Percentiles rank a stretch among this genome's conserved stretches.
Evolutionary conservation across 2,113 vertebrate species (phyloP).

Genomic region (Clarias batrachus): DNA sequence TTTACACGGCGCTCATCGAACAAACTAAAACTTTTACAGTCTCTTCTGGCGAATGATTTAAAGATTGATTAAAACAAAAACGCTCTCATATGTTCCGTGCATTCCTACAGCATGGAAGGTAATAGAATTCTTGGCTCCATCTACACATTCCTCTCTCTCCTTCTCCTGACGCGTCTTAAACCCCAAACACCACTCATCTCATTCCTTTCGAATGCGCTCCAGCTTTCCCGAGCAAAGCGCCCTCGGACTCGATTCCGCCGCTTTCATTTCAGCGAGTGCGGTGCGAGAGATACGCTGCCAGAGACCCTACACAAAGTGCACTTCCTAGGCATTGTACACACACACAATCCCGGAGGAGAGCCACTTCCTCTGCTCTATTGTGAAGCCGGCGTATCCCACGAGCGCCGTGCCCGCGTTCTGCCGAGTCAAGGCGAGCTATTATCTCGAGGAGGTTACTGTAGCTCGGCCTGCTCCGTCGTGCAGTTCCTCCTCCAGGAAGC

Average conservation of each 20-base stretch:
- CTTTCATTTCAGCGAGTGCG: constrained; percentile 16
- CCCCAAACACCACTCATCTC: neutral
- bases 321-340: constrained; percentile 48
- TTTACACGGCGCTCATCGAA: neutral
- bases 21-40: neutral
- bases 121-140: no score
- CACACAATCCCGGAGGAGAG: constrained; percentile 34
- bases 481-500: constrained; percentile 54
- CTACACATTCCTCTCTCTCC: neutral
- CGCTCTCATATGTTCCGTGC: neutral
- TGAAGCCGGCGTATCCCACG: constrained; percentile 30
- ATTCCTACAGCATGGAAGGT: neutral
- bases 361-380: constrained; percentile 41
- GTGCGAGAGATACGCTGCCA: neutral
- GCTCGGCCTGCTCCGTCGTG: constrained; percentile 33
- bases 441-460: constrained; percentile 37
- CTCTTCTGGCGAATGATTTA: neutral
- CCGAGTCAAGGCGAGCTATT: constrained; percentile 64
- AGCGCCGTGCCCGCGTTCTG: constrained; percentile 49
- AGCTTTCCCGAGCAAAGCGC: neutral
- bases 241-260: neutral
- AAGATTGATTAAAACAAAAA: neutral
- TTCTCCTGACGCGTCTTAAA: neutral
- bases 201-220: neutral
- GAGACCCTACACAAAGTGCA: constrained; percentile 34